Percentiles rank a stretch among this genome's conserved stretches.
Evolutionary conservation across 2,113 vertebrate genomes (phyloP).

Genomic region (Pluvialis apricaria): DNA sequence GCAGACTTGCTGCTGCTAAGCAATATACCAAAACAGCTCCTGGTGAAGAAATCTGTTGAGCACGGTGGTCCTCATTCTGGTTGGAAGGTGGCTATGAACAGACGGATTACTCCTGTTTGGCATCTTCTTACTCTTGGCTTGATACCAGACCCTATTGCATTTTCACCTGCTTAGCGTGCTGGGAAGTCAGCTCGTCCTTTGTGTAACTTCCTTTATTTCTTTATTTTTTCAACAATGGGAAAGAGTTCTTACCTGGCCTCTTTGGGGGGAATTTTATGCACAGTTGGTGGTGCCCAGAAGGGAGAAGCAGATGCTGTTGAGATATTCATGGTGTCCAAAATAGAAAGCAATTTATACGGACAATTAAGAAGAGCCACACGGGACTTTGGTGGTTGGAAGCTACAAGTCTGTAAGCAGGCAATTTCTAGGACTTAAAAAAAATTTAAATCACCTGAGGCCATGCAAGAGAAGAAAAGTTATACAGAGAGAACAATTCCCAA

Average conservation of each 20-base stretch:
- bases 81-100: not conserved
- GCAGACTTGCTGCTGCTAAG: not conserved
- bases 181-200: not conserved
- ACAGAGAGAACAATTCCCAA: slow-evolving; percentile 38
- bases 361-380: slow-evolving; percentile 73
- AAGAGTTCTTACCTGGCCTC: slow-evolving; percentile 58
- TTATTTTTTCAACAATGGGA: slow-evolving; percentile 52
- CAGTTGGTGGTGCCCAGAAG: slow-evolving; percentile 71
- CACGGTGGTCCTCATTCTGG: not conserved
- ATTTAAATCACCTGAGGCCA: slow-evolving; percentile 46
- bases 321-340: slow-evolving; percentile 70
- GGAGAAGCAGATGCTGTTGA: slow-evolving; percentile 59
- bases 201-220: slow-evolving; percentile 59
- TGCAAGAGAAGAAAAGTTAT: slow-evolving; percentile 30
- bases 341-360: slow-evolving; percentile 77
- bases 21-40: not conserved
- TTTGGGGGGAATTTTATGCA: slow-evolving; percentile 48
- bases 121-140: not conserved
- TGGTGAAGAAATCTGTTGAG: not conserved
- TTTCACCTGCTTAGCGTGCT: not conserved
- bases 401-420: slow-evolving; percentile 52
- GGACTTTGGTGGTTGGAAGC: slow-evolving; percentile 59
- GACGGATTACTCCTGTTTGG: not conserved
- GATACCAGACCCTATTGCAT: not conserved
- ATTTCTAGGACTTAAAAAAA: slow-evolving; percentile 56